A percentile compares a stretch with the other conserved stretches of the same genome.
These are phyloP conservation scores for Boulengeromyrus knoepffleri DNA, from an alignment of 2,113 vertebrate genomes.

Conservation along the genomic window DNA sequence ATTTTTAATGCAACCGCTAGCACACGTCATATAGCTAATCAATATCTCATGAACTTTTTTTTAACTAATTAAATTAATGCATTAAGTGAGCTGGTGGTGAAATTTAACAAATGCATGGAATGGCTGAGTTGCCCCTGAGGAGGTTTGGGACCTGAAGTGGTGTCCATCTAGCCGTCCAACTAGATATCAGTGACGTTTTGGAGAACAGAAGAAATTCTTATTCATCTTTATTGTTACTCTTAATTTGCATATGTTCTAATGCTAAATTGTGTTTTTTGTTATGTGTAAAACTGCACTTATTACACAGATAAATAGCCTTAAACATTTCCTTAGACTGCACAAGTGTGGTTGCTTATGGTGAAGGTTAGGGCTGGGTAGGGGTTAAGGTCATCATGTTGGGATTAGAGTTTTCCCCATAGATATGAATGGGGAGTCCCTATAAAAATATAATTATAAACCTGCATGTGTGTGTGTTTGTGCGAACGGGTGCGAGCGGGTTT, in stretches of 20 bases:
- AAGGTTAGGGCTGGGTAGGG: too few species aligned
- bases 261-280: background rate
- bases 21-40: background rate
- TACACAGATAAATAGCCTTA: background rate
- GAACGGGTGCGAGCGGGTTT: too few species aligned
- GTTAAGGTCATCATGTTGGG: too few species aligned
- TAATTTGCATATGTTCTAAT: background rate
- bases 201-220: background rate
- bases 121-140: background rate
- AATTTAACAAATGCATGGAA: background rate
- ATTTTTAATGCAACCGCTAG: background rate
- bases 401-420: too few species aligned
- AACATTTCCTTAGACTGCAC: too few species aligned
- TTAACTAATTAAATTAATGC: background rate
- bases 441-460: too few species aligned
- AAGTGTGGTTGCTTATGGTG: too few species aligned
- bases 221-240: background rate
- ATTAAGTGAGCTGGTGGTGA: background rate
- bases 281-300: background rate
- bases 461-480: slow-evolving; percentile 39
- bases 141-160: background rate
- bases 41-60: background rate
- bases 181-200: background rate
- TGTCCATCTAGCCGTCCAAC: background rate
- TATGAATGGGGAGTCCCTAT: too few species aligned